These are phyloP conservation scores for Cotesia chilonis DNA, from an alignment of 1,140 invertebrate genomes.

Conservation along the genomic window DNA sequence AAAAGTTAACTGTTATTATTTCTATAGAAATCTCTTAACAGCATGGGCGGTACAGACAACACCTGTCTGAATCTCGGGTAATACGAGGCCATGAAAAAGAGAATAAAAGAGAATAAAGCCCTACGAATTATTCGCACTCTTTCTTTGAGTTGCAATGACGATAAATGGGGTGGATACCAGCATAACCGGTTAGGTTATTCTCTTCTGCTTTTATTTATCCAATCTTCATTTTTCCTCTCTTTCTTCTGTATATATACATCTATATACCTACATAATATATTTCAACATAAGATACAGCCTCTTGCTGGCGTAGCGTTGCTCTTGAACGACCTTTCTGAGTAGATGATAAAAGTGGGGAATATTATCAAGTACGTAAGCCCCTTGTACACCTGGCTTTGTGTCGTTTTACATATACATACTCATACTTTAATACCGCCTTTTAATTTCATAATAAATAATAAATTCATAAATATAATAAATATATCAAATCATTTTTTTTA, in stretches of 20 bases:
- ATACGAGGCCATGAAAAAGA: constrained; percentile 46
- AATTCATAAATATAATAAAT: no score
- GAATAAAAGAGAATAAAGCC: constrained; percentile 28
- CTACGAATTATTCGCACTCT: constrained; percentile 39
- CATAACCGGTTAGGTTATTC: constrained; percentile 26
- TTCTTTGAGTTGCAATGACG: constrained; percentile 26
- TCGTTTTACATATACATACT: not conserved
- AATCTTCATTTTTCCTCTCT: not conserved
- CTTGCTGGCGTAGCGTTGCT: constrained; percentile 8
- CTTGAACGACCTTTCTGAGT: constrained; percentile 28
- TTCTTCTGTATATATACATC: not conserved
- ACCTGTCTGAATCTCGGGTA: constrained; percentile 54
- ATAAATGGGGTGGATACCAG: constrained; percentile 22
- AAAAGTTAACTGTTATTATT: not conserved
- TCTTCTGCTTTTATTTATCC: not conserved
- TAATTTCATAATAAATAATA: no score
- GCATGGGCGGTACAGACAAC: constrained; percentile 30
- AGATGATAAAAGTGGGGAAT: constrained; percentile 4
- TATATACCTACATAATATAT: constrained; percentile 11
- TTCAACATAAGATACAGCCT: constrained; percentile 11
- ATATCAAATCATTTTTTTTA: no score
- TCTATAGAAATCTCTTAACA: constrained; percentile 1
- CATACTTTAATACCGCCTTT: no score
- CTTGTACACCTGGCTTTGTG: constrained; percentile 19
- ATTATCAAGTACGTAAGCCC: constrained; percentile 20